Conservation (phyloP, 2,797 vertebrate genomes). For the Anabas testudineus region DNA sequence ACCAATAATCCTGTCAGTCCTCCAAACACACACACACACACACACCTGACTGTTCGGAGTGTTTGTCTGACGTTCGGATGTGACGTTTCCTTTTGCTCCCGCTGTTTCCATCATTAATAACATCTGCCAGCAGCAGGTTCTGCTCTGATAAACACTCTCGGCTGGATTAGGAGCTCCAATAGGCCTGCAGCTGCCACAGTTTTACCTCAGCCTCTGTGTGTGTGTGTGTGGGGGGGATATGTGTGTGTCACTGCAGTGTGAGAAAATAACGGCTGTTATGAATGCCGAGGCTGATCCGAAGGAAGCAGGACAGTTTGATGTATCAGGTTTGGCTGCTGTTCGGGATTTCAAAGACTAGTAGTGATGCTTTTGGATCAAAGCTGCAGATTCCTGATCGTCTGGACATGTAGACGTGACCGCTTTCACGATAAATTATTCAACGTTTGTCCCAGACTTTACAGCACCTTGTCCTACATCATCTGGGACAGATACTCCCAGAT, state of each 20-base stretch:
- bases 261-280: conserved; percentile 50
- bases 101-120: conserved; percentile 56
- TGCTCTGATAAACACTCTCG: conserved; percentile 68
- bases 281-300: conserved; percentile 51
- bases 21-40: conserved; percentile 25
- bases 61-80: conserved; percentile 18
- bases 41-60: conserved; percentile 33
- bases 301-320: conserved; percentile 31
- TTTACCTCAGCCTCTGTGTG: conserved; percentile 34
- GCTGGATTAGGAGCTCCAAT: conserved; percentile 57
- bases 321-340: conserved; percentile 19
- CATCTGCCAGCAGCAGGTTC: conserved; percentile 67
- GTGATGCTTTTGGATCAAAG: conserved; percentile 28
- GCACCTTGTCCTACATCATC: not conserved
- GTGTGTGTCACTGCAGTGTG: conserved; percentile 49
- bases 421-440: conserved; percentile 29
- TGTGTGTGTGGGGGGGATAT: conserved; percentile 21
- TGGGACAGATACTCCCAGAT: not conserved
- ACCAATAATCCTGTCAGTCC: conserved; percentile 29
- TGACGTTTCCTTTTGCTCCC: conserved; percentile 41
- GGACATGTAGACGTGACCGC: not conserved
- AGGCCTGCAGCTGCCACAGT: conserved; percentile 50
- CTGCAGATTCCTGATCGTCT: conserved; percentile 14
- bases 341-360: conserved; percentile 13
- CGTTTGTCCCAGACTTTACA: not conserved